Conservation (phyloP, 92 coral and sea anemone genomes). For the Bergia sp. region DNA sequence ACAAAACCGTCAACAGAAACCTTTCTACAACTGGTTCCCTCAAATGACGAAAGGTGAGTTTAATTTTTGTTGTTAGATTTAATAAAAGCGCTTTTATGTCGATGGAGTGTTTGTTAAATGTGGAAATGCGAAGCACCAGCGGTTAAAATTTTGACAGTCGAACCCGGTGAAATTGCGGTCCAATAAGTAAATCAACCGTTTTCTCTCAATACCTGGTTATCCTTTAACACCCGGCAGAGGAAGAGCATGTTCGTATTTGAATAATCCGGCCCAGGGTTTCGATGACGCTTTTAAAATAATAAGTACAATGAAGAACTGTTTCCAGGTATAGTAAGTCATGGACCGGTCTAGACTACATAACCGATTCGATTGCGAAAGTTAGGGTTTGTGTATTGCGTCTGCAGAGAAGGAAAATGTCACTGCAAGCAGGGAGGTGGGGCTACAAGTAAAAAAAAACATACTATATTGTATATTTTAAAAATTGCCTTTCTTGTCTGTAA, state of each 20-base stretch:
- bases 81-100: not conserved
- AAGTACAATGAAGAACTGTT: constrained; percentile 19
- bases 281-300: not conserved
- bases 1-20: constrained; percentile 16
- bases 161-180: not conserved
- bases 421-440: no score
- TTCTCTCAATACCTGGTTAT: not conserved
- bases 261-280: not conserved
- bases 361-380: no score
- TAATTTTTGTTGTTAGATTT: not conserved
- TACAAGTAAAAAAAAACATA: no score
- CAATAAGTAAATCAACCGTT: not conserved
- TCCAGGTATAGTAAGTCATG: no score
- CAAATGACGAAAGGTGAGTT: constrained; percentile 12
- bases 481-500: no score
- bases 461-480: no score
- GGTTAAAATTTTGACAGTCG: not conserved
- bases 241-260: no score
- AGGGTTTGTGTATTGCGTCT: no score
- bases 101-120: not conserved
- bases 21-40: not conserved
- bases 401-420: no score
- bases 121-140: not conserved
- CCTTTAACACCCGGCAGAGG: not conserved
- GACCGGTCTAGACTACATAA: no score